Evolutionary conservation across 1,140 invertebrate genomes (phyloP).

Genomic region (Brachionus asplanchnoidis): DNA sequence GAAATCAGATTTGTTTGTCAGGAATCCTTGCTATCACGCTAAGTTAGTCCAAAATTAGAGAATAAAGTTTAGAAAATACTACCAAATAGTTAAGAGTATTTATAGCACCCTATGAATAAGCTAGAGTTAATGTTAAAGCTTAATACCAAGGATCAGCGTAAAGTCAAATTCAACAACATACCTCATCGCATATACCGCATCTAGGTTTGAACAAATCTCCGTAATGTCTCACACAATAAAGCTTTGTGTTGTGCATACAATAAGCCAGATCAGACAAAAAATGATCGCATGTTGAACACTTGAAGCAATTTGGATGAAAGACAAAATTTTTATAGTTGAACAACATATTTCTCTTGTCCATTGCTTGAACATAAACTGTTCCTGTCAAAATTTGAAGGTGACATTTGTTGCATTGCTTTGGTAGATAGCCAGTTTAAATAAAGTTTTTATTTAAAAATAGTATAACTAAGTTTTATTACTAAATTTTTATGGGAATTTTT

Average conservation of each 20-base stretch:
- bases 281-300: not conserved
- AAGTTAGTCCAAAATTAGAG: not conserved
- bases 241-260: not conserved
- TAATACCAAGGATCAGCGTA: not conserved
- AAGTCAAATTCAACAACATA: not conserved
- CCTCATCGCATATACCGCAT: constrained; percentile 33
- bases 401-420: not conserved
- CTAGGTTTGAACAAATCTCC: not conserved
- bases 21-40: not conserved
- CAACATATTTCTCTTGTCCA: not conserved
- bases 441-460: not conserved
- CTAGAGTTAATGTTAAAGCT: not conserved
- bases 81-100: not conserved
- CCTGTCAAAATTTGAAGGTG: not conserved
- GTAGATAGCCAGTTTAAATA: not conserved
- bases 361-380: constrained; percentile 8
- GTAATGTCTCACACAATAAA: constrained; percentile 27
- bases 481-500: constrained; percentile 21
- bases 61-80: not conserved
- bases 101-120: not conserved
- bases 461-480: not conserved
- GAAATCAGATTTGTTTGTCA: not conserved
- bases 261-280: not conserved
- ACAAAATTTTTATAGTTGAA: not conserved
- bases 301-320: constrained; percentile 15